A percentile compares a stretch with the other conserved stretches of the same genome.
Evolutionary conservation across 1,140 invertebrate genomes (phyloP).

Genomic region (Drosophila cardini): DNA sequence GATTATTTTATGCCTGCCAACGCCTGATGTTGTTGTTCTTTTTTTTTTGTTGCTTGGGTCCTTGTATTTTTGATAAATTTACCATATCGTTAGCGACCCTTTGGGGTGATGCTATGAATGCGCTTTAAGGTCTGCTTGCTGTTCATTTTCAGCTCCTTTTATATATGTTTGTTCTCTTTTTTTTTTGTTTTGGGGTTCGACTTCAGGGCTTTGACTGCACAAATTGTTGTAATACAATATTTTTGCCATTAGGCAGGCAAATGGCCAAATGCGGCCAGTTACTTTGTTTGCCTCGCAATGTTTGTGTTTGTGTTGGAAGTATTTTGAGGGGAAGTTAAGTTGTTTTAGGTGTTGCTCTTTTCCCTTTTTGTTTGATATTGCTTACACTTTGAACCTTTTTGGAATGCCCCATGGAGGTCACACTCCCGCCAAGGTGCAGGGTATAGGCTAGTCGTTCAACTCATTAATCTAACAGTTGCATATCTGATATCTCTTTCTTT

Average conservation of each 20-base stretch:
- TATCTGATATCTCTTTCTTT: neutral
- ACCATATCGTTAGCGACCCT: slow-evolving; percentile 81
- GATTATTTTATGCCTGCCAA: slow-evolving; percentile 76
- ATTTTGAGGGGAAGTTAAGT: neutral
- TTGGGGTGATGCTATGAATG: slow-evolving; percentile 33
- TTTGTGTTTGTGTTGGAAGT: slow-evolving; percentile 36
- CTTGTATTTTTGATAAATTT: slow-evolving; percentile 79
- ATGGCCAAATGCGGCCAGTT: slow-evolving; percentile 64
- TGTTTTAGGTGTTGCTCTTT: slow-evolving; percentile 25
- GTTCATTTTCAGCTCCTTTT: slow-evolving; percentile 46
- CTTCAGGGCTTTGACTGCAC: slow-evolving; percentile 38
- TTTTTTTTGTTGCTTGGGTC: slow-evolving; percentile 8
- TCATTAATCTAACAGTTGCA: slow-evolving; percentile 35
- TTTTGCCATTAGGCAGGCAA: slow-evolving; percentile 76
- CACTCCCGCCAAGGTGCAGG: slow-evolving; percentile 8
- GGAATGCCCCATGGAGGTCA: neutral
- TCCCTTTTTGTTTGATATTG: slow-evolving; percentile 30
- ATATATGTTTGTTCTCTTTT: slow-evolving; percentile 53
- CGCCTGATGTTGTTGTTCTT: slow-evolving; percentile 58
- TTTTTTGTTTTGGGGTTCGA: slow-evolving; percentile 25
- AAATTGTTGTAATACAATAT: slow-evolving; percentile 82
- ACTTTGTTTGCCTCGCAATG: slow-evolving; percentile 69
- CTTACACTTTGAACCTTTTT: slow-evolving; percentile 63
- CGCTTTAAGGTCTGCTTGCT: slow-evolving; percentile 17
- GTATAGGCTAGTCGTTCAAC: slow-evolving; percentile 28